Percentiles rank a stretch among this genome's conserved stretches.
Conservation (phyloP, 2,113 vertebrate species). For the Thunnus thynnus region DNA sequence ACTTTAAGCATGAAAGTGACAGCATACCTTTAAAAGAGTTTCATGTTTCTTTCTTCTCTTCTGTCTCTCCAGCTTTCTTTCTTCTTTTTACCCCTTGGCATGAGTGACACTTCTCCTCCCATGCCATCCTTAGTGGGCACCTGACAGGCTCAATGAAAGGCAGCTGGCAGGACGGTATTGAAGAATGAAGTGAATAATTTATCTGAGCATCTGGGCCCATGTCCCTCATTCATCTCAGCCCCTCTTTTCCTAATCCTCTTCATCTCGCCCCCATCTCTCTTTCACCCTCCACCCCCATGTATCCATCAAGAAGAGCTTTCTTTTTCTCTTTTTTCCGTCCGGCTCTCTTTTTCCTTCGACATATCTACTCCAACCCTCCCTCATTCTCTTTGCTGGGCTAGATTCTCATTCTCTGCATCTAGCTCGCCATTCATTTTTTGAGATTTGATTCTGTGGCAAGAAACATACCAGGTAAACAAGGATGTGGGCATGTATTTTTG, state of each 20-base stretch:
- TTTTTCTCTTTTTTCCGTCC: background rate
- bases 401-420: background rate
- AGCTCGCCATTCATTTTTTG: too few species aligned
- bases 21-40: background rate
- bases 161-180: constrained; percentile 61
- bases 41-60: background rate
- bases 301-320: constrained; percentile 30
- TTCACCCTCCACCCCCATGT: constrained; percentile 17
- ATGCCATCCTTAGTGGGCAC: constrained; percentile 43
- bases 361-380: too few species aligned
- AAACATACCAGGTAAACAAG: too few species aligned
- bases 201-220: constrained; percentile 79
- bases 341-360: background rate
- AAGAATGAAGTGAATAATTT: constrained; percentile 80
- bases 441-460: too few species aligned
- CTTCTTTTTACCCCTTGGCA: background rate
- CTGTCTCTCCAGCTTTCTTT: background rate
- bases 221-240: constrained; percentile 61
- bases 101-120: constrained; percentile 50
- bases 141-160: constrained; percentile 68
- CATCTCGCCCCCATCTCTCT: constrained; percentile 35
- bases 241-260: constrained; percentile 7
- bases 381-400: background rate
- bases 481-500: too few species aligned
- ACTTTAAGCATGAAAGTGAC: too few species aligned